A percentile compares a stretch with the other conserved stretches of the same genome.
Conservation (phyloP, 2,888 invertebrate species). For the Orchesella flavescens region DNA sequence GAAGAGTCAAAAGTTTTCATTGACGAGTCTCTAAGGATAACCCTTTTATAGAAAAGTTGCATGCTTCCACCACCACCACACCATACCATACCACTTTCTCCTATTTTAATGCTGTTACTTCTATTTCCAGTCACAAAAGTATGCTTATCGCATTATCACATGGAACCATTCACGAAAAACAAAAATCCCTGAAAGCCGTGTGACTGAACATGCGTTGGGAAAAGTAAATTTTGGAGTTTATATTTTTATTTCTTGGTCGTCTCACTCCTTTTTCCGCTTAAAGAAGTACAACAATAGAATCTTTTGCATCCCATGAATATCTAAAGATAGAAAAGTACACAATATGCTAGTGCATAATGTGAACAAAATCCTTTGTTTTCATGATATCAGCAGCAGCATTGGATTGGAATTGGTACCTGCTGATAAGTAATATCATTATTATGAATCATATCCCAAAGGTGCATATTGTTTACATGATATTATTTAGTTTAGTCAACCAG, state of each 20-base stretch:
- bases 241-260: constrained; percentile 19
- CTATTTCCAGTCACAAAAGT: constrained; percentile 2
- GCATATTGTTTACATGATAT: not conserved
- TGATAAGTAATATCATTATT: not conserved
- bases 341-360: not conserved
- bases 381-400: not conserved
- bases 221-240: constrained; percentile 44
- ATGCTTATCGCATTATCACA: constrained; percentile 54
- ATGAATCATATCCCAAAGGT: not conserved
- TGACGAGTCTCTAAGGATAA: constrained; percentile 60
- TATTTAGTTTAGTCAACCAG: not conserved
- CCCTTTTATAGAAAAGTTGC: constrained; percentile 25
- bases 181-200: constrained; percentile 44
- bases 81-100: too few species aligned
- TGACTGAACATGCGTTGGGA: constrained; percentile 20
- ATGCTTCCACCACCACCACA: too few species aligned
- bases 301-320: not conserved
- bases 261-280: not conserved
- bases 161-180: constrained; percentile 54
- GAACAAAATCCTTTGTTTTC: not conserved
- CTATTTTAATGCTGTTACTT: constrained; percentile 15
- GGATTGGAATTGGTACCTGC: not conserved
- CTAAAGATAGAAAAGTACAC: not conserved
- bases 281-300: not conserved
- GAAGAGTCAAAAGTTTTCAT: constrained; percentile 45